Conservation (phyloP, 2,888 invertebrate genomes). For the Onchidella celtica region DNA sequence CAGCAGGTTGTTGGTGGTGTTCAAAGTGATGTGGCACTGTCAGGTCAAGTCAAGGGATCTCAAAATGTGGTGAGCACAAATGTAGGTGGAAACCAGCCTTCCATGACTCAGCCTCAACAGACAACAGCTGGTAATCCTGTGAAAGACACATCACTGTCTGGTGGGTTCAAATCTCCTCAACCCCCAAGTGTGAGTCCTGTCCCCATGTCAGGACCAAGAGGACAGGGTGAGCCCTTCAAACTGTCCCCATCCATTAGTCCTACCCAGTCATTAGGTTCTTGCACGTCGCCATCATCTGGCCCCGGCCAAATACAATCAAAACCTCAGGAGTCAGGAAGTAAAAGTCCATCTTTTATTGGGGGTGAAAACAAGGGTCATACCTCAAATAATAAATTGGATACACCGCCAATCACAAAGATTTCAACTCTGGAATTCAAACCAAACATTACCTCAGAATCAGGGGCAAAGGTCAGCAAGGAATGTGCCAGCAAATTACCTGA, state of each 20-base stretch:
- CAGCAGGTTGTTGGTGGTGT: background rate
- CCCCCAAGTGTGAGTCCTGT: slow-evolving; percentile 1
- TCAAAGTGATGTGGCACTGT: background rate
- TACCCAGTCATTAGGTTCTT: background rate
- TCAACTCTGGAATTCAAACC: slow-evolving; percentile 45
- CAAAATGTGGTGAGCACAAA: background rate
- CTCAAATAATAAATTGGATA: background rate
- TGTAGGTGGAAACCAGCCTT: background rate
- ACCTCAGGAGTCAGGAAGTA: background rate
- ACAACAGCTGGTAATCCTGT: background rate
- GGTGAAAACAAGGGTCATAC: background rate
- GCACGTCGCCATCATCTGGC: background rate
- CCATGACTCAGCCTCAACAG: background rate
- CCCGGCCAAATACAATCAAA: background rate
- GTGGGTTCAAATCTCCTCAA: slow-evolving; percentile 12
- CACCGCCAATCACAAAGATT: background rate
- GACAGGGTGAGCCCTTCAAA: background rate
- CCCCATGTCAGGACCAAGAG: background rate
- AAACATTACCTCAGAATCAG: background rate
- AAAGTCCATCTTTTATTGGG: background rate
- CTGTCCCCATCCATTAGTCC: background rate
- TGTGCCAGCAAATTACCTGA: background rate
- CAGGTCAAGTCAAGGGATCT: background rate
- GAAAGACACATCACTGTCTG: background rate
- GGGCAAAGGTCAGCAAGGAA: background rate